Evolutionary conservation across 2,888 invertebrate genomes (phyloP).

Genomic region (Ceriagrion tenellum): DNA sequence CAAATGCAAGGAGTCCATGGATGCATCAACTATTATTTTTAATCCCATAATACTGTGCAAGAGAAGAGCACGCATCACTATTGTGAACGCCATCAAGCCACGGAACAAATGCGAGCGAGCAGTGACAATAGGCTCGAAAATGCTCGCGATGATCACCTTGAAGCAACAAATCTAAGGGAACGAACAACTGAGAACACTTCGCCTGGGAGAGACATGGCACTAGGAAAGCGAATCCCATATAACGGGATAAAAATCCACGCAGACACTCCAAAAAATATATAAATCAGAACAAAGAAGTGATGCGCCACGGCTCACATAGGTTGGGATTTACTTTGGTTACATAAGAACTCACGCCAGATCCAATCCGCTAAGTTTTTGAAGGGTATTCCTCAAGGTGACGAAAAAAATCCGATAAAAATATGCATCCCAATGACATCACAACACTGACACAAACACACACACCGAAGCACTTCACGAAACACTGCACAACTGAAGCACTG

Average conservation of each 20-base stretch:
- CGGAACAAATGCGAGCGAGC: neutral
- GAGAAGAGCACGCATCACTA: neutral
- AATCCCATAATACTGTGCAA: neutral
- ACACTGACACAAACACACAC: neutral
- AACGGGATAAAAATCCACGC: conserved; percentile 12
- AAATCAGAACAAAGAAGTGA: neutral
- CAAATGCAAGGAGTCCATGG: neutral
- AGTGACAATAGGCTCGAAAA: neutral
- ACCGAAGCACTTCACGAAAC: neutral
- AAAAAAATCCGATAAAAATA: neutral
- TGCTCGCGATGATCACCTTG: neutral
- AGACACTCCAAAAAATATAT: neutral
- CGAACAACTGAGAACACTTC: neutral
- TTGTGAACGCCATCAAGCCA: neutral
- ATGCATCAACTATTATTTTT: neutral
- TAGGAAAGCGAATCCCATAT: neutral
- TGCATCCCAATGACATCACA: neutral
- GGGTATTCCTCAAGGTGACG: neutral
- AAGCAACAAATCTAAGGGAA: neutral
- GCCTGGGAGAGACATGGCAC: neutral
- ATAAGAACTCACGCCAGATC: neutral
- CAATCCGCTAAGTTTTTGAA: neutral
- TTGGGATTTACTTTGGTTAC: neutral
- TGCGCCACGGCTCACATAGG: neutral
- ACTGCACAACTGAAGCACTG: neutral